A percentile compares a stretch with the other conserved stretches of the same genome.
These are phyloP conservation scores for Pachliopta kotzebuea DNA, from an alignment of 2,888 invertebrate genomes.

Conservation along the genomic window DNA sequence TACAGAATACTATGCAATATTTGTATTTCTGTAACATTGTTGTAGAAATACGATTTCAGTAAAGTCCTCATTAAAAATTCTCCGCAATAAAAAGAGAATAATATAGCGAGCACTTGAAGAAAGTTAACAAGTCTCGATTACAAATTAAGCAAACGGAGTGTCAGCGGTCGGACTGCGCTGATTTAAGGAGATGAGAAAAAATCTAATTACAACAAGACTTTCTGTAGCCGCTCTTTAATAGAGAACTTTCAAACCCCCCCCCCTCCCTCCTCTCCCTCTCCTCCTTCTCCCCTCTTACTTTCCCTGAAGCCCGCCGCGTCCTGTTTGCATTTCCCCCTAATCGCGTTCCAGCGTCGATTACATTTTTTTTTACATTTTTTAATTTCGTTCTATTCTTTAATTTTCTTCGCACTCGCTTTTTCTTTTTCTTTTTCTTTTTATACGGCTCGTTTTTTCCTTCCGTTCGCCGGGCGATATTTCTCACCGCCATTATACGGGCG, in stretches of 20 bases:
- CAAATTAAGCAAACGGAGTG: conserved; percentile 76
- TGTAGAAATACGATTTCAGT: background rate
- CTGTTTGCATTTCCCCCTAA: conserved; percentile 72
- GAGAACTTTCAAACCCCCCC: conserved; percentile 61
- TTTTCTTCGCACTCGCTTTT: conserved; percentile 75
- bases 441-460: conserved; percentile 59
- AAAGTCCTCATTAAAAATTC: background rate
- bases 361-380: conserved; percentile 78
- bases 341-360: conserved; percentile 73
- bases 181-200: conserved; percentile 76
- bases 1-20: background rate
- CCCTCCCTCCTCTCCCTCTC: too few species aligned
- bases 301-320: conserved; percentile 29
- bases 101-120: conserved; percentile 55
- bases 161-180: conserved; percentile 62
- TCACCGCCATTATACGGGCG: conserved; percentile 76
- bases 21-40: background rate
- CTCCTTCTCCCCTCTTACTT: conserved; percentile 33
- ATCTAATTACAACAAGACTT: conserved; percentile 75
- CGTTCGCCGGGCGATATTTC: conserved; percentile 67
- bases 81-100: conserved; percentile 52
- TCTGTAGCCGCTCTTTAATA: conserved; percentile 74
- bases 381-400: conserved; percentile 78
- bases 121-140: conserved; percentile 77
- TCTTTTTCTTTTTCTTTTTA: conserved; percentile 72